phyloP scores from a whole-genome alignment of 37 sponge, comb jelly and placozoan species.

The Hexactinellida sp. region DNA sequence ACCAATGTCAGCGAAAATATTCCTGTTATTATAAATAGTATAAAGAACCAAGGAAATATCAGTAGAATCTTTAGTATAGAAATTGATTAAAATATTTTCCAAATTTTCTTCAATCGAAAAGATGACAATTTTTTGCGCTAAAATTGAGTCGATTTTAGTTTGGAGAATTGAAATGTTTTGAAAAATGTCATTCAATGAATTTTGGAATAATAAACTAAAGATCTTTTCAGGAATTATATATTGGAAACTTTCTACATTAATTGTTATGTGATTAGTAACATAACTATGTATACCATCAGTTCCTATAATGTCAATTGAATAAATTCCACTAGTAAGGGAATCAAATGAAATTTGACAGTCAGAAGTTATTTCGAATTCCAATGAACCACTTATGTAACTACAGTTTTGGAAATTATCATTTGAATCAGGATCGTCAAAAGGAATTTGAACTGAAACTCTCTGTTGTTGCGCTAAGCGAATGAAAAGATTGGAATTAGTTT shows the following conservation, averaged over 20 bases:
- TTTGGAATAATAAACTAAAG: not conserved
- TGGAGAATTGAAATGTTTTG: not conserved
- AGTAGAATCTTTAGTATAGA: not conserved
- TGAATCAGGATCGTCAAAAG: constrained; percentile 34
- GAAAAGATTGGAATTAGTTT: constrained; percentile 16
- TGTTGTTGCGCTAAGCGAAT: constrained; percentile 22
- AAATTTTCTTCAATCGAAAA: not conserved
- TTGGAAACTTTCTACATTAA: constrained; percentile 20
- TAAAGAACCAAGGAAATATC: not conserved
- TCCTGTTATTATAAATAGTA: not conserved
- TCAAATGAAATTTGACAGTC: not conserved
- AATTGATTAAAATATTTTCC: not conserved
- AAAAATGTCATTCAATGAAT: not conserved
- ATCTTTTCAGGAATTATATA: not conserved
- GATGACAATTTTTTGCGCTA: not conserved
- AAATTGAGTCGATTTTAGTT: not conserved
- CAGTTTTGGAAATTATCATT: constrained; percentile 27
- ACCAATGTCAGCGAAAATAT: not conserved
- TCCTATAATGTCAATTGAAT: constrained; percentile 18
- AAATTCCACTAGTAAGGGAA: constrained; percentile 1
- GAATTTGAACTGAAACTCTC: constrained; percentile 21
- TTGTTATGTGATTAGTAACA: constrained; percentile 19
- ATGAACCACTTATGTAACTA: not conserved
- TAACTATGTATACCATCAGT: not conserved
- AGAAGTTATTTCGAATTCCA: not conserved